phyloP scores from a whole-genome alignment of 2,113 vertebrate species.

The Brachirus orientalis region DNA sequence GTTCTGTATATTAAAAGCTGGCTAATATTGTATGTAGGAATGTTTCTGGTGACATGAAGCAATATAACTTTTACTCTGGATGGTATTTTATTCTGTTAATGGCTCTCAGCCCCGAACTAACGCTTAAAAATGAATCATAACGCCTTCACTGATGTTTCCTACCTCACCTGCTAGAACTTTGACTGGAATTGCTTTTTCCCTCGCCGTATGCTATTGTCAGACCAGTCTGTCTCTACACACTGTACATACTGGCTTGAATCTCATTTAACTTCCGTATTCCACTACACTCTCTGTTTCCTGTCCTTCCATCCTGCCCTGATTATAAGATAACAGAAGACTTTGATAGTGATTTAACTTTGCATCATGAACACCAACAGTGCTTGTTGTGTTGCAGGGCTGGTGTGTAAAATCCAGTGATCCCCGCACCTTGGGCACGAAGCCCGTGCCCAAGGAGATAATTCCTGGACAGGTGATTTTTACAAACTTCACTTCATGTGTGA shows the following conservation, averaged over 20 bases:
- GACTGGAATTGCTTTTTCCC: conserved; percentile 45
- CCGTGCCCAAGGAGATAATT: conserved; percentile 85
- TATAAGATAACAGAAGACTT: neutral
- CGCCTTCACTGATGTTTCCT: conserved; percentile 45
- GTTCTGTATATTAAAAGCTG: conserved; percentile 9
- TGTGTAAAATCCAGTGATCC: conserved; percentile 85
- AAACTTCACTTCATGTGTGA: conserved; percentile 5
- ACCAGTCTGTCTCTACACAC: conserved; percentile 24
- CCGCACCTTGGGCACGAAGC: conserved; percentile 77
- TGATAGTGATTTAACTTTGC: neutral
- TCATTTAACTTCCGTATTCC: conserved; percentile 21
- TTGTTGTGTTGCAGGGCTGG: conserved; percentile 85
- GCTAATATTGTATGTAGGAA: neutral
- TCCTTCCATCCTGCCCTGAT: neutral
- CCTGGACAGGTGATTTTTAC: conserved; percentile 83
- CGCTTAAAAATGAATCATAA: conserved; percentile 54
- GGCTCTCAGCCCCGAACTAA: conserved; percentile 27
- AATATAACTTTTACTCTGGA: conserved; percentile 16
- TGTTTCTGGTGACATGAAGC: conserved; percentile 22
- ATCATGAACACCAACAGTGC: conserved; percentile 29
- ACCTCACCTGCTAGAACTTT: conserved; percentile 50
- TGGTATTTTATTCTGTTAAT: conserved; percentile 42
- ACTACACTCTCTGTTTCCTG: neutral
- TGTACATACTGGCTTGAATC: conserved; percentile 30
- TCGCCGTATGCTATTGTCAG: conserved; percentile 64